Evolutionary conservation across 2,113 vertebrate species (phyloP).

Genomic region (Rhynchomys soricoides): DNA sequence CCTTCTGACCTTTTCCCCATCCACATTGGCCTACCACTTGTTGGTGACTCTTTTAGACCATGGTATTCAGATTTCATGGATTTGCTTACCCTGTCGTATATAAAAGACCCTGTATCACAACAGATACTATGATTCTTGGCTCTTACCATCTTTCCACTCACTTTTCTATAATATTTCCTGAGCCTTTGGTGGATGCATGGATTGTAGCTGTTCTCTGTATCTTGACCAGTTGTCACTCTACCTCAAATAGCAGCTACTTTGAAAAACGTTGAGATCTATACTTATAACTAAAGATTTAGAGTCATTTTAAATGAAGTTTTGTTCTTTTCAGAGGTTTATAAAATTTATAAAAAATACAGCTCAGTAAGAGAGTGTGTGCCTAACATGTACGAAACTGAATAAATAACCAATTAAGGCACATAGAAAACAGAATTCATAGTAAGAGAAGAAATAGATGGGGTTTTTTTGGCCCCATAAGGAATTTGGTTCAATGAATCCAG

Average conservation of each 20-base stretch:
- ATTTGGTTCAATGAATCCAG: neutral
- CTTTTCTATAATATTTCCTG: neutral
- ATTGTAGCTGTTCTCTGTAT: neutral
- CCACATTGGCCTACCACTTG: neutral
- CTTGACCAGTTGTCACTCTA: neutral
- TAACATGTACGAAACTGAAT: neutral
- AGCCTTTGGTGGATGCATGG: neutral
- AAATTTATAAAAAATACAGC: neutral
- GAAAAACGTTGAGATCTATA: neutral
- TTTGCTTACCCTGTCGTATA: neutral
- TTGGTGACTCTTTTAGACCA: neutral
- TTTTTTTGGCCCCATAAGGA: too few species aligned
- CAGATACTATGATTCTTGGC: neutral
- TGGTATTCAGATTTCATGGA: neutral
- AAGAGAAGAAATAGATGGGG: neutral
- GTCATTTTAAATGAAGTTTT: neutral
- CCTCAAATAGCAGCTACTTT: neutral
- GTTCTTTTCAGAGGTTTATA: neutral
- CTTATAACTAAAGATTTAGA: neutral
- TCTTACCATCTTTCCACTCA: neutral
- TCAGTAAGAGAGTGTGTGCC: neutral
- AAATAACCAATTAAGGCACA: neutral
- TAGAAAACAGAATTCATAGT: neutral
- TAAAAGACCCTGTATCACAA: neutral
- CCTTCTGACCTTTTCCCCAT: neutral